phyloP scores from a whole-genome alignment of 92 coral and sea anemone genomes.

The Palythoa grandiflora region DNA sequence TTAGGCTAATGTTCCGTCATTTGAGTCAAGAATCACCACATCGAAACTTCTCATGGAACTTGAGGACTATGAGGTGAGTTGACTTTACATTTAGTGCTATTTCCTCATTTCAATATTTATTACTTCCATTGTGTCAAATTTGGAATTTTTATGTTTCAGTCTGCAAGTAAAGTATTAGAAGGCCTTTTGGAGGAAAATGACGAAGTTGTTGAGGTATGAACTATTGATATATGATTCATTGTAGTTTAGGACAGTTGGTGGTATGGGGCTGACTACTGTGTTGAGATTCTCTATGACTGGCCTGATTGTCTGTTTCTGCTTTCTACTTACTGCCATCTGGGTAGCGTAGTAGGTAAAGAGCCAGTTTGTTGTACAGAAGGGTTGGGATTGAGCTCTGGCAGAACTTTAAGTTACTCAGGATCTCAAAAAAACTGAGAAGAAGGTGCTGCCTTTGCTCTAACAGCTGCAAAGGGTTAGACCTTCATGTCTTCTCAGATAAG shows the following conservation, averaged over 20 bases:
- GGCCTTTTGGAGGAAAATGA: slow-evolving; percentile 89
- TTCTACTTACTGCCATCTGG: too few species aligned
- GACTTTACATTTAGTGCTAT: background rate
- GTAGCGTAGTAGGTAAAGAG: too few species aligned
- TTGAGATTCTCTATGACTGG: too few species aligned
- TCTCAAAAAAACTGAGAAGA: too few species aligned
- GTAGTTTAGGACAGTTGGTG: background rate
- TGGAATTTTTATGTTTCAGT: slow-evolving; percentile 49
- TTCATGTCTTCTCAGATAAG: too few species aligned
- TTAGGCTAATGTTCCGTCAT: slow-evolving; percentile 84
- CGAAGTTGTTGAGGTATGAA: slow-evolving; percentile 82
- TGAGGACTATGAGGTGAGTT: slow-evolving; percentile 87
- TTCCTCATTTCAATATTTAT: background rate
- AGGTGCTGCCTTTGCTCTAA: too few species aligned
- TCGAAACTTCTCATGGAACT: slow-evolving; percentile 90
- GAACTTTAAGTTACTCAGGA: too few species aligned
- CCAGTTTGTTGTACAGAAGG: too few species aligned
- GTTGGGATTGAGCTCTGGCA: too few species aligned
- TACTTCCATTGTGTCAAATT: background rate
- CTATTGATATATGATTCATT: background rate
- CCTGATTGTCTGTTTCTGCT: too few species aligned
- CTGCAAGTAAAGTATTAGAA: slow-evolving; percentile 80
- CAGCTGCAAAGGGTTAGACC: too few species aligned
- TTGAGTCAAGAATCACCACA: slow-evolving; percentile 90
- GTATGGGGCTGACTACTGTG: too few species aligned